Percentiles rank a stretch among this genome's conserved stretches.
Evolutionary conservation across 2,888 invertebrate species (phyloP).

Genomic region (Beris chalybata): DNA sequence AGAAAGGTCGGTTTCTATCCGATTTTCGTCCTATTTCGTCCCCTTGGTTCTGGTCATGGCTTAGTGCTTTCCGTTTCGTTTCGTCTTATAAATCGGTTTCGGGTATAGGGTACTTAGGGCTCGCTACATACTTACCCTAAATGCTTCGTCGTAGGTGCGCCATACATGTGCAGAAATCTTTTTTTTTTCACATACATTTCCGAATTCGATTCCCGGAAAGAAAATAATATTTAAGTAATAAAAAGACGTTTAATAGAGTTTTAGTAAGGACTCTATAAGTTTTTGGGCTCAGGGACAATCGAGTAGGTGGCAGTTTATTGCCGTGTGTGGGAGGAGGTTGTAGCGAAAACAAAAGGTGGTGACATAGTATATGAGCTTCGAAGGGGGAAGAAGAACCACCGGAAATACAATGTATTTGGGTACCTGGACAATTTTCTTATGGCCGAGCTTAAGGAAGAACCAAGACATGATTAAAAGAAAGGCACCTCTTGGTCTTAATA

Average conservation of each 20-base stretch:
- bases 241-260: conserved; percentile 40
- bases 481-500: no score
- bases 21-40: conserved; percentile 32
- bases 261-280: conserved; percentile 20
- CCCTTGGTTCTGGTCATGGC: background rate
- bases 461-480: no score
- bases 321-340: no score
- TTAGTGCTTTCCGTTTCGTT: conserved; percentile 18
- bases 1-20: background rate
- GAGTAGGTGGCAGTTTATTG: conserved; percentile 12
- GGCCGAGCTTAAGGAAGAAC: no score
- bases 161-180: conserved; percentile 9
- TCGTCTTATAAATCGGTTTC: conserved; percentile 3
- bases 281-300: conserved; percentile 8
- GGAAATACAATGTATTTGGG: no score
- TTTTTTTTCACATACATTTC: conserved; percentile 35
- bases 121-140: background rate
- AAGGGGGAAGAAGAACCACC: no score
- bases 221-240: conserved; percentile 41
- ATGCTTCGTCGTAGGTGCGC: background rate
- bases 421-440: no score
- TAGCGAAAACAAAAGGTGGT: no score
- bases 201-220: conserved; percentile 36
- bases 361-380: no score
- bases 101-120: no score